phyloP scores from a whole-genome alignment of 2,113 vertebrate species.

The Coptodon bakossiorum region DNA sequence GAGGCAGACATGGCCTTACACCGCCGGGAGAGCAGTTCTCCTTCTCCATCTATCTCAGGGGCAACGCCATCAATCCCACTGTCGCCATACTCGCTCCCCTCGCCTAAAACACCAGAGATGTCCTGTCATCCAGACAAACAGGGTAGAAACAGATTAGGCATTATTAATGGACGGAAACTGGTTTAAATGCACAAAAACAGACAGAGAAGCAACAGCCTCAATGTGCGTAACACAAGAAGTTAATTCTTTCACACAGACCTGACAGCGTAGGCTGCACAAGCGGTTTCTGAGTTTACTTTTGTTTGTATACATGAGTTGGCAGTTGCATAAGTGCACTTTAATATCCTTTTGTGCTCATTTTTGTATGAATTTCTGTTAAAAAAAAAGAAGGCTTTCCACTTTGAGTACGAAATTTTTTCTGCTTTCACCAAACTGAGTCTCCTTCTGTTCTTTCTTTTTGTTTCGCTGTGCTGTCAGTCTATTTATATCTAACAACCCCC shows the following conservation, averaged over 20 bases:
- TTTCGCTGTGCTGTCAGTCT: slow-evolving; percentile 36
- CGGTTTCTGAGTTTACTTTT: neutral
- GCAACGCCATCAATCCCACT: slow-evolving; percentile 90
- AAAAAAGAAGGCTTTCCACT: neutral
- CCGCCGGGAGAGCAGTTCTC: slow-evolving; percentile 79
- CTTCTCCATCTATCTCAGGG: slow-evolving; percentile 71
- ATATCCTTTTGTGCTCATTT: neutral
- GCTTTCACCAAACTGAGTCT: neutral
- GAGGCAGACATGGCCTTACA: slow-evolving; percentile 92
- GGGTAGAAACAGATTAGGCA: neutral
- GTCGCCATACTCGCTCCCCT: slow-evolving; percentile 92
- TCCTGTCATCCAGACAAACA: slow-evolving; percentile 70
- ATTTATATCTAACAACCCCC: slow-evolving; percentile 46
- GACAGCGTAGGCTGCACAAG: neutral
- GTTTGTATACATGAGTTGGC: neutral
- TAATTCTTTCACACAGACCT: neutral
- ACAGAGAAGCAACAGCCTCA: neutral
- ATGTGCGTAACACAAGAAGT: neutral
- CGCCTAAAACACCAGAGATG: slow-evolving; percentile 75
- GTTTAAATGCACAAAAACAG: neutral
- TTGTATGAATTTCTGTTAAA: neutral
- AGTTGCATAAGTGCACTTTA: neutral
- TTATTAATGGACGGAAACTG: neutral
- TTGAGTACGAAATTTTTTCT: neutral
- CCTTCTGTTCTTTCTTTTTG: slow-evolving; percentile 13